Percentiles rank a stretch among this genome's conserved stretches.
These are phyloP conservation scores for Ochotona curzoniae DNA, from an alignment of 2,113 vertebrate genomes.

Conservation along the genomic window DNA sequence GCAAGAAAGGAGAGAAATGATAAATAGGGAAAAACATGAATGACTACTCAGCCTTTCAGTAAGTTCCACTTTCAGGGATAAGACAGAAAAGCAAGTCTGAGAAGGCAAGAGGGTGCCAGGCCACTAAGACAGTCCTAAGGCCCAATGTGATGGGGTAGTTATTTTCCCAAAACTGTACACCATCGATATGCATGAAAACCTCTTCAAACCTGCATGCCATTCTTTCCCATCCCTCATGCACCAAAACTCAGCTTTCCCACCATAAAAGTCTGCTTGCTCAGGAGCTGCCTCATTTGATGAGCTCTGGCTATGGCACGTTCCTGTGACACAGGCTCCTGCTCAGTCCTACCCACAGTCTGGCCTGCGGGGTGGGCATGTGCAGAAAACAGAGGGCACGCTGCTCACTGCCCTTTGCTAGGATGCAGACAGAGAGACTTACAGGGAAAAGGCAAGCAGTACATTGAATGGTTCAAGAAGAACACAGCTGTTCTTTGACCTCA, in stretches of 20 bases:
- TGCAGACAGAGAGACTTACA: background rate
- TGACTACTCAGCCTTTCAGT: background rate
- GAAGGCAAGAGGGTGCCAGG: too few relatives aligned
- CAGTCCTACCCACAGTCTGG: background rate
- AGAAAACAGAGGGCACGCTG: background rate
- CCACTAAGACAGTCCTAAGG: background rate
- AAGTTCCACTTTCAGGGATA: background rate
- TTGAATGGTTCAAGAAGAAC: background rate
- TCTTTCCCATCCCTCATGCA: background rate
- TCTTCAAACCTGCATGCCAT: background rate
- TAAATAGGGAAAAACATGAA: background rate
- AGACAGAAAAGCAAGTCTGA: background rate
- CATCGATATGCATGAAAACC: background rate
- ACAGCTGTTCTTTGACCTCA: background rate
- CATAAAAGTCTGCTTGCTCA: background rate
- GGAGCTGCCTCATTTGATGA: background rate
- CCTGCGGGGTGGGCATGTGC: background rate
- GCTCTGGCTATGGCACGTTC: background rate
- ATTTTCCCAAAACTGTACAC: background rate
- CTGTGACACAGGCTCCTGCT: background rate
- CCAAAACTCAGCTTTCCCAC: background rate
- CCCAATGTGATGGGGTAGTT: too few relatives aligned
- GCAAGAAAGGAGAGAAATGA: background rate
- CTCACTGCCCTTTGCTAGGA: background rate
- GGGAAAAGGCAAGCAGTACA: background rate